Evolutionary conservation across 2,113 vertebrate genomes (phyloP).

Genomic region (Zosterops hypoxanthus): DNA sequence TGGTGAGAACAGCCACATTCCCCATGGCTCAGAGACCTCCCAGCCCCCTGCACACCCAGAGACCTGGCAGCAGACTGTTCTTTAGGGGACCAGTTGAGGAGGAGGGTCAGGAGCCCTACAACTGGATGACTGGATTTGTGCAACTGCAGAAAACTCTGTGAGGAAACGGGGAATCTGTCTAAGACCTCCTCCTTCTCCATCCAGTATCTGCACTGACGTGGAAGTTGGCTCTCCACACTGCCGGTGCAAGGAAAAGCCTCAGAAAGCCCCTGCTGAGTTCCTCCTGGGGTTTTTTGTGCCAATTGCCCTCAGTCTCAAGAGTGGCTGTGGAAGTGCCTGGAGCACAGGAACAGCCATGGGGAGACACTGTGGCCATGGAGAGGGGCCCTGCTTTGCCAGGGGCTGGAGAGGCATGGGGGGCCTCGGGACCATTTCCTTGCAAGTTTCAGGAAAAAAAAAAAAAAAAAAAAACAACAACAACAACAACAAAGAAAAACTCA

Average conservation of each 20-base stretch:
- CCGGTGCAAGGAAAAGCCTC: accelerated
- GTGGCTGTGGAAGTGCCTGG: accelerated
- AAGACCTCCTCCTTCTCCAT: background rate
- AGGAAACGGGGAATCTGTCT: background rate
- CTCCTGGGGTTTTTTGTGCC: background rate
- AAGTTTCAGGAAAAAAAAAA: background rate
- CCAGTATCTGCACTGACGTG: background rate
- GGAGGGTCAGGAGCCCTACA: background rate
- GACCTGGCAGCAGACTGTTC: background rate
- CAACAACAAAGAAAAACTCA: accelerated
- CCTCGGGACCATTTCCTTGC: background rate
- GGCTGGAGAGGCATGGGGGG: accelerated
- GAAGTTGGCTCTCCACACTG: background rate
- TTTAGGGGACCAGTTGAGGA: background rate
- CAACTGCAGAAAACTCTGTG: accelerated
- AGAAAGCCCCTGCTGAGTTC: background rate
- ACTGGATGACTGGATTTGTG: background rate
- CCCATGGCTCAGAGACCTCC: background rate
- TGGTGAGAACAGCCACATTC: background rate
- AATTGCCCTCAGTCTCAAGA: accelerated
- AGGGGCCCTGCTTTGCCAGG: too few relatives aligned
- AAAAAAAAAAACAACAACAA: too few relatives aligned
- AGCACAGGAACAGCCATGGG: accelerated
- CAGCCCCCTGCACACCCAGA: background rate
- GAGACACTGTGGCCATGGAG: accelerated